Evolutionary conservation across 2,797 vertebrate species (phyloP), one percentile per base, ranked within the genome.

Genomic region (Etheostoma perlongum): DNA sequence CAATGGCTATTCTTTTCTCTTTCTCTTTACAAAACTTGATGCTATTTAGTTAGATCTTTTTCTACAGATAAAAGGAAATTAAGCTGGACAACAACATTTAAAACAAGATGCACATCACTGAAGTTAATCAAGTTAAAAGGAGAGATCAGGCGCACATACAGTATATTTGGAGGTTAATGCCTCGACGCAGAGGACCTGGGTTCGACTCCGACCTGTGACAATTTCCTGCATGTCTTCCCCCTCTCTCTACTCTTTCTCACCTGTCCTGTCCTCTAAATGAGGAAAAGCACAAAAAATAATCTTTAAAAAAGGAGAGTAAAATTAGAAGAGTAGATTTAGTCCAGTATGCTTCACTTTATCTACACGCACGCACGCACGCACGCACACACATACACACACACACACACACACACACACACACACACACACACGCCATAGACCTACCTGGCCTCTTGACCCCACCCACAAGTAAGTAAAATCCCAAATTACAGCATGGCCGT

Each of bases 1-100:
- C 49, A 3, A 12, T 48, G n/a, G 76, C 69, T 78, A 83, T 63
- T 74, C 67, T 81, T 78, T 48, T 78, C 51, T 79, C 69, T 63
- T 49, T 72, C 84, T 90, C 67, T 44, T 89, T 87, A 76, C 69
- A 82, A 83, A 88, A 81, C 48, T 25, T 61, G 27, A 82, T 88
- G 72, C 65, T 72, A 7, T 81, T 84, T 77, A 63, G 62, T 63
- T 52, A 40, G 36, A 75, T 74, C 51, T 21, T 59, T 71, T 13
- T 73, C 54, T n/a, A 27, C 53, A 76, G 77, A 68, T 77, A 64
- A 79, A 83, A 68, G 68, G 66, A 27, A 74, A 78, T 75, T 74
- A 67, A 59, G 63, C 46, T 77, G 83, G 82, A n/a, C 72, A 74
- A 76, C 67, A 64, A 81, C 53, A 74, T 59, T 74, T 63, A 62